Conservation (phyloP, 2,888 invertebrate species). For the Mimachlamys varia region DNA sequence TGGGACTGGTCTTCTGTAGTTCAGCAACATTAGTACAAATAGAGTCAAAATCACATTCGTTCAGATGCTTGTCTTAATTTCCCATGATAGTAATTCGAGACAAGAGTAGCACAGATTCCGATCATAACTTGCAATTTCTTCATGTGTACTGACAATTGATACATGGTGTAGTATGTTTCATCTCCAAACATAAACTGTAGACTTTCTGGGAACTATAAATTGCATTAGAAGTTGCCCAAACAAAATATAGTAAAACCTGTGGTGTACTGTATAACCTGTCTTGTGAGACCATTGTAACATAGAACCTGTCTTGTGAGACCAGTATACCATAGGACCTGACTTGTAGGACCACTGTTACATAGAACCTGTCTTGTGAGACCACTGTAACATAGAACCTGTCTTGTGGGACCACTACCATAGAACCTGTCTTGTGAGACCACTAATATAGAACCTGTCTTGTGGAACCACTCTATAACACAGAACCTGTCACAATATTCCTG, state of each 20-base stretch:
- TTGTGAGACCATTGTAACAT: neutral
- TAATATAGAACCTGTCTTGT: neutral
- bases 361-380: neutral
- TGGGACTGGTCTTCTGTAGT: neutral
- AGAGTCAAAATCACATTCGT: slow-evolving; percentile 16
- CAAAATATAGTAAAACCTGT: neutral
- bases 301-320: neutral
- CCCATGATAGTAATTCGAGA: neutral
- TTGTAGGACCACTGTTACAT: neutral
- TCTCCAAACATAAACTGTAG: neutral
- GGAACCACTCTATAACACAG: neutral
- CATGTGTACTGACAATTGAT: neutral
- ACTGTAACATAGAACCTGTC: neutral
- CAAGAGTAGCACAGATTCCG: neutral
- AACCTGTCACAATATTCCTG: neutral
- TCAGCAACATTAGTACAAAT: slow-evolving; percentile 23
- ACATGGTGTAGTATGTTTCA: neutral
- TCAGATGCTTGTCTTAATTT: slow-evolving; percentile 22
- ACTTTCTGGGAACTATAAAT: neutral
- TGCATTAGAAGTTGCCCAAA: neutral
- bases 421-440: neutral
- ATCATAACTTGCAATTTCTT: slow-evolving; percentile 30
- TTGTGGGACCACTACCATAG: neutral
- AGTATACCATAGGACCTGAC: neutral
- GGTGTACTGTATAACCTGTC: neutral